Base-by-base conservation (phyloP, 2,888 invertebrate genomes). In the Lithosia quadra region DNA sequence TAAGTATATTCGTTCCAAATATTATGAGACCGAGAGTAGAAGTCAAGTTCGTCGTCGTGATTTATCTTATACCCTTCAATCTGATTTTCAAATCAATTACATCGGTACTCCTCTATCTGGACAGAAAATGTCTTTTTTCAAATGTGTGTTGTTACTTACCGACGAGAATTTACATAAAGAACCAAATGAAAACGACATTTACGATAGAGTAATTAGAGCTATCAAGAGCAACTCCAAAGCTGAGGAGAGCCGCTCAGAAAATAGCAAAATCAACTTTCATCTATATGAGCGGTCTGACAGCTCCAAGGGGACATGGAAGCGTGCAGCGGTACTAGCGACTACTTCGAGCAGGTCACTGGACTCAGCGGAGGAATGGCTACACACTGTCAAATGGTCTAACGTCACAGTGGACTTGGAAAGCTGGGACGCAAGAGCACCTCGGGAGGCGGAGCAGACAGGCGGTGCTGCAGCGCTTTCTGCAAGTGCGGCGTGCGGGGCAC, bases 251-350 rank as follows among this genome's bases (percentile, higher is more conserved):
- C 76, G 72, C 18, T 24, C 57, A n/a, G 81, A 87, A 65, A 61
- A 72, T 0, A 79, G 73, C 13, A 75, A 71, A 21, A 70, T 73
- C 33, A 60, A 71, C 4, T 90, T 86, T 64, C 74, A 83, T 33
- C 66, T 90, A 53, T 88, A 86, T 70, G 86, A 86, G 72, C 79
- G 76, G 21, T 66, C 73, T 15, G 72, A 72, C 21, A 53, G 7
- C 9, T 71, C 69, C 3, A 36, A 65, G 0, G 58, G 60, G 0
- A 56, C 69, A 22, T 89, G 90, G 91, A 71, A 61, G 2, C 82
- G 66, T 21, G 74, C 86, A 0, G 88, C 86, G 0, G 71, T 79
- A 2, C 67, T 90, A 1, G 74, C 71, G 7, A 78, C 86, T 10
- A 72, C 71, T 0, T 84, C 85, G 10, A 71, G 69, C 8, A 78